Base-by-base conservation (phyloP, 2,797 vertebrate genomes). In the Orestias chungarensis region DNA sequence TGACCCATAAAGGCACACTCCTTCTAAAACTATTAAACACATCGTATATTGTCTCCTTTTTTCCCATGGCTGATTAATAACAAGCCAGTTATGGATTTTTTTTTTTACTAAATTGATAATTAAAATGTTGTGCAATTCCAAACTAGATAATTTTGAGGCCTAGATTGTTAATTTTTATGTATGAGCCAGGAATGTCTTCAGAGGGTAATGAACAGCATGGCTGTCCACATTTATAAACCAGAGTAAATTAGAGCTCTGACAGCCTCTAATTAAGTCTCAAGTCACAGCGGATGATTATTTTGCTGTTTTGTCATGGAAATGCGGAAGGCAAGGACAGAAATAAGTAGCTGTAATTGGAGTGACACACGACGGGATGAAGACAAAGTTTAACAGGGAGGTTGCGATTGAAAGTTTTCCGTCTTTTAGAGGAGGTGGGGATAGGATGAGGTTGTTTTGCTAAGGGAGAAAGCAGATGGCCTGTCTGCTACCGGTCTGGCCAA, bases 241-340 rank as follows among this genome's bases (percentile, higher is more conserved):
- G 27, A 79, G 64, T 80, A 68, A 83, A 77, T 80, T 76, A 75
- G 49, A 70, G 66, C 77, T 57, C 64, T 68, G 75, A 85, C 83
- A 77, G 80, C 55, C 74, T 83, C 73, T 87, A 79, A 87, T 88
- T 86, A 79, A 79, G 72, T 85, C 78, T 82, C 75, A 15, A 75
- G 74, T 64, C 80, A 79, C 54, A 43, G 35, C 43, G 27, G 59
- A 79, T 87, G 76, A 69, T 77, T 78, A 70, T 79, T 65, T 50
- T 49, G 54, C 59, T 69, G 75, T 79, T 78, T 82, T 75, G 81
- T 75, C 31, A 64, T 50, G 62, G 55, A 83, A 82, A 74, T 64
- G 46, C 64, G 66, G 20, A 75, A 78, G 40, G 57, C 50, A 44
- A 49, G 38, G 40, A 49, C 67, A 57, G 31, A 47, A 61, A 75